Conservation (phyloP, 1,140 invertebrate genomes). For the Glossosoma conforme region DNA sequence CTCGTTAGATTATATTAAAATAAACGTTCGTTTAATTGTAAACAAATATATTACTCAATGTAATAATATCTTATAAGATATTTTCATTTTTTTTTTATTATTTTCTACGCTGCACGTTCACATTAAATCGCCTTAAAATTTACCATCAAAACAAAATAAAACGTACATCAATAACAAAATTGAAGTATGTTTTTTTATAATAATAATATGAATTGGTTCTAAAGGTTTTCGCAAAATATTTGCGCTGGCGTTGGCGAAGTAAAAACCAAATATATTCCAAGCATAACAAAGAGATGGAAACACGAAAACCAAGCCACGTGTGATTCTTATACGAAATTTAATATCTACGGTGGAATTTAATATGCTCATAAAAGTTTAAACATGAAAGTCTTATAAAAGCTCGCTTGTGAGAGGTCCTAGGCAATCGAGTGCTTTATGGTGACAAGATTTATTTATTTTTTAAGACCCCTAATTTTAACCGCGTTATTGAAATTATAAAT, state of each 20-base stretch:
- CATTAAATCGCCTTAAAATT: no score
- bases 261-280: no score
- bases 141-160: no score
- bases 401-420: neutral
- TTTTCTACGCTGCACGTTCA: no score
- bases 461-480: constrained; percentile 3
- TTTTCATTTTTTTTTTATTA: no score
- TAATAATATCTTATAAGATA: no score
- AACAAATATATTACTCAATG: no score
- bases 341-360: constrained; percentile 19
- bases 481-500: constrained; percentile 13
- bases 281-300: no score
- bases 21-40: no score
- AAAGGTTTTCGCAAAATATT: neutral
- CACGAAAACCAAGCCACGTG: constrained; percentile 7
- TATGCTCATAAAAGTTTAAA: constrained; percentile 19
- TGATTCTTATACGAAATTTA: constrained; percentile 13
- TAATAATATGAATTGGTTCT: neutral
- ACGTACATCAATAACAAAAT: no score
- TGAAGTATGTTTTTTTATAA: neutral
- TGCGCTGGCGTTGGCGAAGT: neutral
- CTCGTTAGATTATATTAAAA: no score
- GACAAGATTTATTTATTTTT: constrained; percentile 9
- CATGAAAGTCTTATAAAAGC: constrained; percentile 10
- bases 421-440: constrained; percentile 5